phyloP scores from a whole-genome alignment of 35 echinoderm and acorn worm genomes.

The Chiridota heheva region DNA sequence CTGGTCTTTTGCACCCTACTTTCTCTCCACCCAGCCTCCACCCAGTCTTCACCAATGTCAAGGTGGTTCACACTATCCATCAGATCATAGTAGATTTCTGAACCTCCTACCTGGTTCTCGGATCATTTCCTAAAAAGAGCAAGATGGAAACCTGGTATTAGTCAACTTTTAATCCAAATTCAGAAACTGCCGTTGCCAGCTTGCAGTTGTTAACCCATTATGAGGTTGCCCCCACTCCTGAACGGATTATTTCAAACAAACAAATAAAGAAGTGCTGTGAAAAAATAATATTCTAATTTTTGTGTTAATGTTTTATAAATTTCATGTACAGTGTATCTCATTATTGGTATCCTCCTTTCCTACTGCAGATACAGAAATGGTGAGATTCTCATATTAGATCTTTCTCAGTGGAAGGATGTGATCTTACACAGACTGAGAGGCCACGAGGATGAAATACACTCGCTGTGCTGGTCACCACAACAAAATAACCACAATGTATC shows the following conservation, averaged over 20 bases:
- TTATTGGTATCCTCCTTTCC: background rate
- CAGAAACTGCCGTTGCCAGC: background rate
- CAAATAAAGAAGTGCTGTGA: too few relatives aligned
- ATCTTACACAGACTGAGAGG: slow-evolving; percentile 73
- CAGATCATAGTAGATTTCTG: too few relatives aligned
- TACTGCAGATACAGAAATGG: slow-evolving; percentile 74
- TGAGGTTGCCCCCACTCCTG: background rate
- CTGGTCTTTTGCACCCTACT: too few relatives aligned
- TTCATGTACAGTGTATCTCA: background rate
- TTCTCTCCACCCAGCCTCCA: too few relatives aligned
- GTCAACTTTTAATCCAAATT: too few relatives aligned
- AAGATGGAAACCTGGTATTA: too few relatives aligned
- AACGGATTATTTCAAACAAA: background rate
- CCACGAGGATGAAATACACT: slow-evolving; percentile 90
- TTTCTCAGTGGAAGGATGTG: slow-evolving; percentile 47
- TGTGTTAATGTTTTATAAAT: background rate
- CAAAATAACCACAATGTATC: slow-evolving; percentile 26
- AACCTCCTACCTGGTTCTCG: too few relatives aligned
- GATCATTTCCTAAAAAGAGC: too few relatives aligned
- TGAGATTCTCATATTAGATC: slow-evolving; percentile 71
- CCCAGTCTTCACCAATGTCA: too few relatives aligned
- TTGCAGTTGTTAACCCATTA: background rate
- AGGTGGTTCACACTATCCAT: too few relatives aligned
- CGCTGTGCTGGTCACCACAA: slow-evolving; percentile 76
- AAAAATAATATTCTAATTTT: background rate